Evolutionary conservation across 2,888 invertebrate species (phyloP).

Genomic region (Aphidoletes aphidimyza): DNA sequence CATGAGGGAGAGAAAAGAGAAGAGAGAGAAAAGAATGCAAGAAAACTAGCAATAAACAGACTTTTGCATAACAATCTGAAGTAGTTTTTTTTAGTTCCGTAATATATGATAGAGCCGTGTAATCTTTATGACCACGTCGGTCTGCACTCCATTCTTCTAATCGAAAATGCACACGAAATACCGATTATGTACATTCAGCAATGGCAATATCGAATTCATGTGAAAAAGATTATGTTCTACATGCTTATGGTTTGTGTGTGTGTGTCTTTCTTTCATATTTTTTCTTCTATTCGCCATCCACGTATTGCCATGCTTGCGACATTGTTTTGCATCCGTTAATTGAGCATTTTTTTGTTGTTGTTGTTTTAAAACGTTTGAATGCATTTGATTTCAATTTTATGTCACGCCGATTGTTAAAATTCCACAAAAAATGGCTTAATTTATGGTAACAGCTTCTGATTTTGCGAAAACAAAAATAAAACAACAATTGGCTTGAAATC

Average conservation of each 20-base stretch:
- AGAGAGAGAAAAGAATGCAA: background rate
- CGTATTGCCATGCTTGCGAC: background rate
- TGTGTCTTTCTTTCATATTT: background rate
- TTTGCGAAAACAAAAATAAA: too few relatives aligned
- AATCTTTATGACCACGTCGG: slow-evolving; percentile 20
- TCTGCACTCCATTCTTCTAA: background rate
- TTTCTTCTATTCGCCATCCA: background rate
- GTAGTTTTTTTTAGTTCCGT: slow-evolving; percentile 24
- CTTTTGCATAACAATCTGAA: slow-evolving; percentile 29
- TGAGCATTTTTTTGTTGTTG: background rate
- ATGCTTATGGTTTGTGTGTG: background rate
- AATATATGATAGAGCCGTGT: slow-evolving; percentile 4
- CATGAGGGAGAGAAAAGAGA: background rate
- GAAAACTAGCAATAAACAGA: background rate
- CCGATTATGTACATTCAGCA: slow-evolving; percentile 4
- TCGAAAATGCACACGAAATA: slow-evolving; percentile 25
- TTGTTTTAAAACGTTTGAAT: too few relatives aligned
- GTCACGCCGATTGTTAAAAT: too few relatives aligned
- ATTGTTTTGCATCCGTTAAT: slow-evolving; percentile 19
- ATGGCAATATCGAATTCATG: background rate
- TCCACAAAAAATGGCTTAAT: too few relatives aligned
- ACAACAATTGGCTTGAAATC: too few relatives aligned
- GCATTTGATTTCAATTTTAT: background rate
- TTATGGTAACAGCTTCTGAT: too few relatives aligned
- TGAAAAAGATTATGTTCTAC: background rate